Evolutionary conservation across 1,140 invertebrate genomes (phyloP).

Genomic region (Chymomyza costata): DNA sequence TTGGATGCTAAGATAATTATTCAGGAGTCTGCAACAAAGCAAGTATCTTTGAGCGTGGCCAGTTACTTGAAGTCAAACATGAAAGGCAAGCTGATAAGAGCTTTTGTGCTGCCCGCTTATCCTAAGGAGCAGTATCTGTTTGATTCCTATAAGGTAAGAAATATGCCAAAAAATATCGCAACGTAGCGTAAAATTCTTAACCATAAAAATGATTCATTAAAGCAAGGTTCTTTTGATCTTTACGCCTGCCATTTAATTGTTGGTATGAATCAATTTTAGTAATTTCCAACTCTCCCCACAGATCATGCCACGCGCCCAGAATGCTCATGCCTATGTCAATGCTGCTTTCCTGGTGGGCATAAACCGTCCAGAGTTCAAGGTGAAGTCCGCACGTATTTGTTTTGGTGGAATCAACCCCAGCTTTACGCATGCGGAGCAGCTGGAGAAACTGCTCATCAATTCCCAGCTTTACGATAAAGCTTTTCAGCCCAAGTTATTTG

Average conservation of each 20-base stretch:
- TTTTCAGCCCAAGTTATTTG: slow-evolving; percentile 77
- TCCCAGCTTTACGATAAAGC: slow-evolving; percentile 76
- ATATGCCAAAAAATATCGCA: background rate
- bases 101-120: slow-evolving; percentile 24
- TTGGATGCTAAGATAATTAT: slow-evolving; percentile 76
- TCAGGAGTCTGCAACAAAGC: background rate
- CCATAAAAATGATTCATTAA: too few relatives aligned
- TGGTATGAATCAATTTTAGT: too few relatives aligned
- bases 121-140: slow-evolving; percentile 9
- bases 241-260: too few relatives aligned
- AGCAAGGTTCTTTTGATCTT: too few relatives aligned
- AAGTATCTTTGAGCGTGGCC: slow-evolving; percentile 6
- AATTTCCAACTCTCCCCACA: too few relatives aligned
- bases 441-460: slow-evolving; percentile 80
- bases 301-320: slow-evolving; percentile 86
- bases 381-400: slow-evolving; percentile 60
- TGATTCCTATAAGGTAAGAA: slow-evolving; percentile 77
- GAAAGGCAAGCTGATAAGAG: slow-evolving; percentile 11
- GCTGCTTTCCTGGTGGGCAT: slow-evolving; percentile 84
- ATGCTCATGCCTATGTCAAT: slow-evolving; percentile 87
- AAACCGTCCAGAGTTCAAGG: slow-evolving; percentile 35
- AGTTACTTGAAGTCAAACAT: slow-evolving; percentile 16
- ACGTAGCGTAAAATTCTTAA: too few relatives aligned
- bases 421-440: slow-evolving; percentile 82
- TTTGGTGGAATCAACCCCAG: slow-evolving; percentile 81